phyloP scores from a whole-genome alignment of 2,797 vertebrate genomes.

The Pagetopsis macropterus region DNA sequence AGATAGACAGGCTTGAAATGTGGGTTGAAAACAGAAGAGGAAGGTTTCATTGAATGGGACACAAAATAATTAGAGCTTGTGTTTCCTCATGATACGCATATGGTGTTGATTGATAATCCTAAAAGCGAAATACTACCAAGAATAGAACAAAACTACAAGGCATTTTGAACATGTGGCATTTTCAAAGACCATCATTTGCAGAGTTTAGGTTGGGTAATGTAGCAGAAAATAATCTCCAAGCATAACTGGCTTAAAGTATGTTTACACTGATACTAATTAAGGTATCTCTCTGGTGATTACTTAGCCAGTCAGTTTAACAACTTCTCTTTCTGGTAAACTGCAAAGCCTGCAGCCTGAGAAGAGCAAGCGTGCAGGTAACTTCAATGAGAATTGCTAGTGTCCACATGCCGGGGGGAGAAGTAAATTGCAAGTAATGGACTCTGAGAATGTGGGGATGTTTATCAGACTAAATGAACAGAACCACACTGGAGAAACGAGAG shows the following conservation, averaged over 20 bases:
- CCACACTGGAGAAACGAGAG: conserved; percentile 54
- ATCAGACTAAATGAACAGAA: conserved; percentile 73
- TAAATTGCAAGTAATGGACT: conserved; percentile 79
- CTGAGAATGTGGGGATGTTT: conserved; percentile 67
- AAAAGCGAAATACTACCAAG: conserved; percentile 21
- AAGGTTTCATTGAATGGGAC: conserved; percentile 38
- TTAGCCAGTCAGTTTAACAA: conserved; percentile 64
- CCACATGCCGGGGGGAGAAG: conserved; percentile 66
- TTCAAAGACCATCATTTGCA: conserved; percentile 36
- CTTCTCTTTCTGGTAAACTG: conserved; percentile 57
- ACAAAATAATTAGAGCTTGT: conserved; percentile 38
- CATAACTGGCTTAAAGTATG: conserved; percentile 60
- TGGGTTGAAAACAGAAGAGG: conserved; percentile 19
- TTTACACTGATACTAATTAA: conserved; percentile 72
- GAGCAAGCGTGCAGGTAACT: conserved; percentile 58
- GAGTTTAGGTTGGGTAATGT: conserved; percentile 27
- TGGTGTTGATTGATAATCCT: conserved; percentile 48
- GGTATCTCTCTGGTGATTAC: conserved; percentile 67
- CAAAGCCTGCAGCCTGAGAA: conserved; percentile 46
- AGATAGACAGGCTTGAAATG: conserved; percentile 32
- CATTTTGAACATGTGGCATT: conserved; percentile 38
- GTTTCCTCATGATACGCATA: conserved; percentile 41
- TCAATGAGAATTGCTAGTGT: conserved; percentile 70
- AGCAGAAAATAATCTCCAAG: conserved; percentile 48
- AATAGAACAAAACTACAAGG: conserved; percentile 6